Base-by-base conservation (phyloP, 2,888 invertebrate species). In the Drosophila cyrtoloma region DNA sequence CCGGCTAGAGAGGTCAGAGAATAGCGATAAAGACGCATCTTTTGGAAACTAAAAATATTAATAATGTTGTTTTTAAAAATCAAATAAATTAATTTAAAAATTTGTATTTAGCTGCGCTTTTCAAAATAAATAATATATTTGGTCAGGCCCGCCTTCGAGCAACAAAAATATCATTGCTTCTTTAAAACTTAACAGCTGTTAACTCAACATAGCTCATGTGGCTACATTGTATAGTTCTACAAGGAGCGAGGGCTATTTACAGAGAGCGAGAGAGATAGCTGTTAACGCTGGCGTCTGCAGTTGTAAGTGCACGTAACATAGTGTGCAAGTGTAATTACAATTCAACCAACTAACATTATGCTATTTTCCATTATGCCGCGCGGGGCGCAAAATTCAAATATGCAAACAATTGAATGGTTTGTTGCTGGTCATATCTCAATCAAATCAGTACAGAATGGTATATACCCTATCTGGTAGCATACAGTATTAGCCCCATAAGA, bases 1-100 rank as follows among this genome's bases (percentile, higher is more conserved):
- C 37, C 5, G 75, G 81, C 12, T 77, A 71, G 22, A 37, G n/a
- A 5, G 47, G 16, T 26, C 47, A 9, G n/a, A 7, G 16, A n/a
- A 30, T 28, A 42, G 52, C 19, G 50, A 30, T 22, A 47, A 26
- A 19, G 19, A 5, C 1, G 1, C 1, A 35, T 22, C 53, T 53
- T 26, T 26, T 55, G 35, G 19, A 26, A 22, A 16, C 22, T 14
- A 16, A 9, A 30, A 30, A 28, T 51, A 12, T 51, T 28, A 19
- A 51, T 30, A 51, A 28, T 51, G 19, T 22, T 51, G 19, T 22
- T 47, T 12, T 28, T 28, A 51, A 30, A 10, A 47, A 47, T 9
- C 16, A 26, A 47, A 26, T 26, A 26, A 47, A 47, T 26, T 9
- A 12, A 12, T 19, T 51, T 0, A 28, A 5, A n/a, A 39, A 47